Evolutionary conservation across 2,113 vertebrate species (phyloP), one percentile per base, ranked within the genome.

Genomic region (Hemicordylus capensis): DNA sequence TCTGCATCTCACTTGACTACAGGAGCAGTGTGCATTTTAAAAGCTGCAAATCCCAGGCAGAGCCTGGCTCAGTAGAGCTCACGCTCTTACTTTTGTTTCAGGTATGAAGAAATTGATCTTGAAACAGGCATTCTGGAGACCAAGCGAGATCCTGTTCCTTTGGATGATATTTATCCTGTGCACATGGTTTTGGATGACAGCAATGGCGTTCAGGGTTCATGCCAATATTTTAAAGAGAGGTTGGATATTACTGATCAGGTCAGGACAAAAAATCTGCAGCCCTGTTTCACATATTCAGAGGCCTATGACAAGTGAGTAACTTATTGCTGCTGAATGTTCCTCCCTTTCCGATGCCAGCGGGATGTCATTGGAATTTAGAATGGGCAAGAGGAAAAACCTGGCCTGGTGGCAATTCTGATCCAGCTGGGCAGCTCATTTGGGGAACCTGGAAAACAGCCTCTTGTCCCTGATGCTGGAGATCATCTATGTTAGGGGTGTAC

Each of bases 151-250:
- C 95, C 94, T 0, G 6, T 54, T 1, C 70, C 90, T 39, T 34
- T 87, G n/a, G 96, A 96, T 64, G 98, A 99, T 12, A 85, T 97
- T 89, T 99, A 99, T 87, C 98, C 98, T 0, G 84, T 98, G 42
- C 90, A 96, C 6, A 96, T 98, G 84, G 82, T 98, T 90, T 78
- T 95, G 8, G 97, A 99, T 12, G 95, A 99, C 86, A 97, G 97
- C 48, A 87, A 96, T 34, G 98, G 98, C 34, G 95, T 98, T 56
- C 98, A 98, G 87, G 99, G 99, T 59, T 99, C 98, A 0, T 99
- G 99, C 90, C 94, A 89, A 2, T 92, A 96, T 92, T 98, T 98
- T 84, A 96, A 95, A 24, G 95, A 98, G 91, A 97, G 99, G 88
- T 92, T 90, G 42, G 95, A 98, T 31, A 51, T 98, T 73, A 98